phyloP scores from a whole-genome alignment of 1,140 invertebrate genomes.

The Penaeus indicus region DNA sequence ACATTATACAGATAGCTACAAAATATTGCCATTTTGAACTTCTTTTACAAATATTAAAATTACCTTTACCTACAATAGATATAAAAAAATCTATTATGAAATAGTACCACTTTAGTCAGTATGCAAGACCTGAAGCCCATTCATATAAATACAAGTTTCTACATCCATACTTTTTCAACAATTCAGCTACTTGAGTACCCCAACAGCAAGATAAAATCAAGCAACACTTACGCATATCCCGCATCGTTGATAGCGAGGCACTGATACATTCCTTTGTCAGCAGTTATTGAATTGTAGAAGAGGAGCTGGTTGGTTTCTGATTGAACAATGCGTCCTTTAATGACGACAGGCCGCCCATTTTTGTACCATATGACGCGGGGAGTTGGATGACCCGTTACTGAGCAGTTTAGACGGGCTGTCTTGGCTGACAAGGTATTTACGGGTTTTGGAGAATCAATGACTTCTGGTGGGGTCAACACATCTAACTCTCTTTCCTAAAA shows the following conservation, averaged over 20 bases:
- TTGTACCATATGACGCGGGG: conserved; percentile 80
- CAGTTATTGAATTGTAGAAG: conserved; percentile 77
- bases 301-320: conserved; percentile 71
- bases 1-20: background rate
- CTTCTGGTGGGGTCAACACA: conserved; percentile 75
- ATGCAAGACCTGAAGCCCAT: no score
- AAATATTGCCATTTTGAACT: background rate
- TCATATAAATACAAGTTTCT: background rate
- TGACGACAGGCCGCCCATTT: conserved; percentile 69
- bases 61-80: no score
- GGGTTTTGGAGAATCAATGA: conserved; percentile 75
- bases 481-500: conserved; percentile 69
- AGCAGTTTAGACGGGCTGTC: conserved; percentile 80
- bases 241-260: conserved; percentile 80
- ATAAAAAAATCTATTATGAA: no score
- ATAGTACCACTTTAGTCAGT: no score
- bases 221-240: conserved; percentile 76
- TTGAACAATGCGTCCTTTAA: conserved; percentile 74
- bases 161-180: background rate
- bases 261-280: conserved; percentile 83
- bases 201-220: background rate
- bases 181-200: conserved; percentile 66
- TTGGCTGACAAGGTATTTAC: conserved; percentile 77
- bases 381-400: conserved; percentile 76
- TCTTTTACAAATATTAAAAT: no score